Evolutionary conservation across 2,797 vertebrate genomes (phyloP), one percentile per base, ranked within the genome.

Genomic region (Thamnophis elegans): DNA sequence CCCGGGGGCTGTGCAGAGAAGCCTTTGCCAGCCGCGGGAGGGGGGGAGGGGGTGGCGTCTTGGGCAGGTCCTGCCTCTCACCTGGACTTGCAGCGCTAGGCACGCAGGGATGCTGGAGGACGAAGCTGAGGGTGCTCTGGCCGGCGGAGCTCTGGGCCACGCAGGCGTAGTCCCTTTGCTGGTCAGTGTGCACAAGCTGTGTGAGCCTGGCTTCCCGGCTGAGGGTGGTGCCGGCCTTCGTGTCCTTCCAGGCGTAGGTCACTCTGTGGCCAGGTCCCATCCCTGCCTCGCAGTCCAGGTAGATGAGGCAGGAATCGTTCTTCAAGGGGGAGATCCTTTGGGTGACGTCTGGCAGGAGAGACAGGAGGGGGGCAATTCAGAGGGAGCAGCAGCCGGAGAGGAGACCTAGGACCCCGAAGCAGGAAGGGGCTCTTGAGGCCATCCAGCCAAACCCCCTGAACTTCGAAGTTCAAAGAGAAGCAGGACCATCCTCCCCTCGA

Each of bases 291-390:
- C 92, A 92, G 26, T 22, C 0, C 25, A 86, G n/a, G 1, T 16
- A 0, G 8, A 92, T 7, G 4, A 4, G 32, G 92, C 92, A 92
- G 59, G 78, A 87, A 1, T n/a, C 8, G 8, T 92, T 90, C 9
- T 4, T 1, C 4, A 56, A 5, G 1, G 0, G 4, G 6, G 3
- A 1, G 1, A 7, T 59, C 0, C 2, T 68, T 53, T 10, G 0
- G 0, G 2, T 55, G 68, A 92, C 12, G 1, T 51, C 92, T 92
- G 82, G 13, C 18, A 18, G 53, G 5, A 0, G 11, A 78, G 13
- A 51, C 1, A 10, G n/a, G 26, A 22, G 13, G 54, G 73, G 18
- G 22, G 16, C 73, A 16, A 11, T 42, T 82, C 36, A 25, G 13
- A 20, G 32, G 36, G 3, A 1, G 16, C 56, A 20, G 20, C 3